Percentiles rank a stretch among this genome's conserved stretches.
Evolutionary conservation across 2,888 invertebrate genomes (phyloP).

Genomic region (Pollenia griseotomentosa): DNA sequence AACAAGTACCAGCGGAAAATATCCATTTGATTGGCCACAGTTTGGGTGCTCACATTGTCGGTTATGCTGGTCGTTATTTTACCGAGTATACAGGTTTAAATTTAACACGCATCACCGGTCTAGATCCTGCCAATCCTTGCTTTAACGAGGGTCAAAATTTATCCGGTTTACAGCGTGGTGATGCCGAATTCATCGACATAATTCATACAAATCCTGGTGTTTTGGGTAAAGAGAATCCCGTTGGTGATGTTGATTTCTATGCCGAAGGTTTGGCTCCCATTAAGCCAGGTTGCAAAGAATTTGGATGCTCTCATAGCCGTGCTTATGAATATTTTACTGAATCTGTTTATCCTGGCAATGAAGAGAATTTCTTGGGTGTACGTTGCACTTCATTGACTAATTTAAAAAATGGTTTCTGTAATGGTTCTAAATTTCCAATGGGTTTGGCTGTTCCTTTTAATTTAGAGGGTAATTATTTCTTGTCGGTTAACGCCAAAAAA

Average conservation of each 20-base stretch:
- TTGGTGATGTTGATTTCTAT: constrained; percentile 81
- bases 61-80: constrained; percentile 78
- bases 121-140: constrained; percentile 82
- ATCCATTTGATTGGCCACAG: constrained; percentile 81
- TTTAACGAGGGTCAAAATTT: constrained; percentile 79
- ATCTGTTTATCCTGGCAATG: constrained; percentile 78
- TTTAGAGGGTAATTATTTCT: constrained; percentile 78
- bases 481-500: constrained; percentile 73
- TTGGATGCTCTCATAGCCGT: constrained; percentile 78
- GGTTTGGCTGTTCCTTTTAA: constrained; percentile 75
- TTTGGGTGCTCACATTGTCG: constrained; percentile 81
- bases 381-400: constrained; percentile 76
- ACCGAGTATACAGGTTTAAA: constrained; percentile 74
- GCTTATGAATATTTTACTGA: constrained; percentile 78
- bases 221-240: constrained; percentile 76
- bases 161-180: constrained; percentile 78
- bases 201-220: constrained; percentile 79
- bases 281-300: constrained; percentile 75
- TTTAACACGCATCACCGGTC: constrained; percentile 79
- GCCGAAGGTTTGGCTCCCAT: constrained; percentile 76
- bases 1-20: constrained; percentile 74
- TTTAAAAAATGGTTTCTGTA: constrained; percentile 73
- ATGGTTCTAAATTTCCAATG: constrained; percentile 74
- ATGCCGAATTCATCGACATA: constrained; percentile 80
- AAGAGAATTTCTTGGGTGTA: constrained; percentile 76